Evolutionary conservation across 2,113 vertebrate genomes (phyloP).

Genomic region (Sialia sialis): DNA sequence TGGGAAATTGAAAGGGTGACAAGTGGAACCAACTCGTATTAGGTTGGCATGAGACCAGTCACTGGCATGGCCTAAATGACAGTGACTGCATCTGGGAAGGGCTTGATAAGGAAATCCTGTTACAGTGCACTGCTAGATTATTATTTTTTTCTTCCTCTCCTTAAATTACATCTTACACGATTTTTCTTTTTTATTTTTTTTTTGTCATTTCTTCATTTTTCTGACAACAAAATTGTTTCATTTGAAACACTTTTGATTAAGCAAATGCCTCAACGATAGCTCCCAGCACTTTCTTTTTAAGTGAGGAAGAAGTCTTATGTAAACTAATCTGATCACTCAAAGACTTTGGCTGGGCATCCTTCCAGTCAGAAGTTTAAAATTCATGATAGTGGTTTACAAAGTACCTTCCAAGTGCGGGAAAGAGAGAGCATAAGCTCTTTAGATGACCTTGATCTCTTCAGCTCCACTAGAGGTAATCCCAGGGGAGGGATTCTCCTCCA

Average conservation of each 20-base stretch:
- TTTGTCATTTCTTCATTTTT: slow-evolving; percentile 52
- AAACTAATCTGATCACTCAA: slow-evolving; percentile 27
- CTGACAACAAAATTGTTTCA: background rate
- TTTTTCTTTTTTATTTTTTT: slow-evolving; percentile 43
- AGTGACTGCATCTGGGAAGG: slow-evolving; percentile 69
- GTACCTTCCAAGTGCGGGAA: background rate
- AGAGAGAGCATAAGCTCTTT: background rate
- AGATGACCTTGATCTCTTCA: background rate
- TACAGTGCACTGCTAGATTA: slow-evolving; percentile 37
- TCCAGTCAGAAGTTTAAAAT: slow-evolving; percentile 10
- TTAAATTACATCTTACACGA: slow-evolving; percentile 59
- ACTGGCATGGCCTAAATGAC: slow-evolving; percentile 70
- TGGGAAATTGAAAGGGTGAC: slow-evolving; percentile 77
- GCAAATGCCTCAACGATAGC: slow-evolving; percentile 10
- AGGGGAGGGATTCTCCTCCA: background rate
- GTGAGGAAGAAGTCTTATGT: background rate
- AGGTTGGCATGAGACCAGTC: slow-evolving; percentile 69
- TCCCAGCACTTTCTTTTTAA: slow-evolving; percentile 26
- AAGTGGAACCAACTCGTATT: slow-evolving; percentile 77
- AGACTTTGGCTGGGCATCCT: background rate
- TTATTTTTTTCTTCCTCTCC: background rate
- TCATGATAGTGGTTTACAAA: background rate
- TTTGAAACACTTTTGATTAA: slow-evolving; percentile 30
- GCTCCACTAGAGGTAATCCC: background rate
- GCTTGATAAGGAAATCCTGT: slow-evolving; percentile 79